phyloP scores from a whole-genome alignment of 2,888 invertebrate genomes.

The Agrochola circellaris region DNA sequence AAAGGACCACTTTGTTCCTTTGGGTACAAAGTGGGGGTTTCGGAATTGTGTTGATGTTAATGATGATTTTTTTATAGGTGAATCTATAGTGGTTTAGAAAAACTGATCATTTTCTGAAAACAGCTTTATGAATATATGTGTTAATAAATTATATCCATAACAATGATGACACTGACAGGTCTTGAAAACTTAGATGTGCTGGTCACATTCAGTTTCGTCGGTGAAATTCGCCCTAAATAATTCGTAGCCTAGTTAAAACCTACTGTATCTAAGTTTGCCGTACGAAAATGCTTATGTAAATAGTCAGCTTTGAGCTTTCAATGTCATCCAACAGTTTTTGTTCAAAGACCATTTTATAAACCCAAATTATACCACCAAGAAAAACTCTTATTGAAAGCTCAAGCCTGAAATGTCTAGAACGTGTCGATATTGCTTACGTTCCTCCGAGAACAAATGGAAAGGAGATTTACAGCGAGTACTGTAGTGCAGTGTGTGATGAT shows the following conservation, averaged over 20 bases:
- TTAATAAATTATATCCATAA: background rate
- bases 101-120: background rate
- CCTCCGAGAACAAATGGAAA: conserved; percentile 28
- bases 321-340: conserved; percentile 5
- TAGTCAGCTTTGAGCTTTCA: background rate
- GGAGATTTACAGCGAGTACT: conserved; percentile 34
- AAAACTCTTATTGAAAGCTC: conserved; percentile 8
- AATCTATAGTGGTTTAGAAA: background rate
- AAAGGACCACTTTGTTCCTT: conserved; percentile 19
- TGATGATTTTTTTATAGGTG: background rate
- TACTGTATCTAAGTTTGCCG: background rate
- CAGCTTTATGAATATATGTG: background rate
- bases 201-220: background rate
- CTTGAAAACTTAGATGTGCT: background rate
- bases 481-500: conserved; percentile 26
- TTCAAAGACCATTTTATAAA: conserved; percentile 7
- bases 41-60: conserved; percentile 10
- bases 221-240: background rate
- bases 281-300: background rate
- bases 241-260: background rate
- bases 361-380: background rate
- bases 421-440: conserved; percentile 41
- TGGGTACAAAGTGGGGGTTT: background rate
- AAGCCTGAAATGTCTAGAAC: conserved; percentile 30
- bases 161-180: background rate